Conservation (phyloP, 2,797 vertebrate species). For the Notamacropus eugenii region DNA sequence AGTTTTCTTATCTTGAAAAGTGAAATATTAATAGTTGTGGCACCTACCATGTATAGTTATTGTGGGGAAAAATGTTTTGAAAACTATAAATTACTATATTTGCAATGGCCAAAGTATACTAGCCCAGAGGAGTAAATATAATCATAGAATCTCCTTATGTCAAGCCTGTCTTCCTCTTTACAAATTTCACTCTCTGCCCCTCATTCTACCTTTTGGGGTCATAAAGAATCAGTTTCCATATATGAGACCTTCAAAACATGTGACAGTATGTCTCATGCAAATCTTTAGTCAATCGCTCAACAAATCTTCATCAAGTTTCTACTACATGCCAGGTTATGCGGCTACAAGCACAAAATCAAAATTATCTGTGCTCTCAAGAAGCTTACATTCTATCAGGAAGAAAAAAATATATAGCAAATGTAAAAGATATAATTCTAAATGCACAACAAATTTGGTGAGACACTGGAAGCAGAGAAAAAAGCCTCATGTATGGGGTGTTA, state of each 20-base stretch:
- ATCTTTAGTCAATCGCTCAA: background rate
- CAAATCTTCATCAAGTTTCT: background rate
- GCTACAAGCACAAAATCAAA: background rate
- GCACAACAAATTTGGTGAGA: background rate
- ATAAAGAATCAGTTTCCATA: background rate
- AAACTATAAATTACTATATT: background rate
- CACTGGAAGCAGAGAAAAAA: background rate
- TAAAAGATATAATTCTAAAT: background rate
- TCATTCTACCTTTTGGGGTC: background rate
- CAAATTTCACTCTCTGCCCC: background rate
- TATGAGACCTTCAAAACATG: background rate
- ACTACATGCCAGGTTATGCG: background rate
- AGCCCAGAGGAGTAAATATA: background rate
- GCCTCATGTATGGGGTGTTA: background rate
- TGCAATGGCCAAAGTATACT: background rate
- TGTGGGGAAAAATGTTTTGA: background rate
- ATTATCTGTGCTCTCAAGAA: background rate
- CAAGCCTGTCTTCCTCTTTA: background rate
- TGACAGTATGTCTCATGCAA: background rate
- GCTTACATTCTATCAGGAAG: background rate
- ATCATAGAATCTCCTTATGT: background rate
- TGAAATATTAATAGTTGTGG: background rate
- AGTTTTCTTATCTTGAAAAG: background rate
- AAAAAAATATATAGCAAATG: background rate
- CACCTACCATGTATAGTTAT: background rate